Evolutionary conservation across 1,140 invertebrate species (phyloP), one percentile per base, ranked within the genome.

Genomic region (Apocrypta bakeri): DNA sequence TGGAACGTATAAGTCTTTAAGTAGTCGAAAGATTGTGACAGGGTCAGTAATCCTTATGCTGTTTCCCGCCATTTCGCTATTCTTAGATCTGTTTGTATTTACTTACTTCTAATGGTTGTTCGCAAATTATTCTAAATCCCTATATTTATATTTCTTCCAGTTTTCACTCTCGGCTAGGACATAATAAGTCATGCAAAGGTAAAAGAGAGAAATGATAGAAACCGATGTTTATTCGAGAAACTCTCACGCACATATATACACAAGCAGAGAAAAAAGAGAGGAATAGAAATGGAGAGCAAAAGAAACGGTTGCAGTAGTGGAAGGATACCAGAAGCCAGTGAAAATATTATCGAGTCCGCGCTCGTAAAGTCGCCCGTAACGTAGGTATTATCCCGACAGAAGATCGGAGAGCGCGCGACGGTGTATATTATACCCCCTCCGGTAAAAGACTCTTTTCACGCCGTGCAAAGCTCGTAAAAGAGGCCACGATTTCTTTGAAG

Each of bases 341-440:
- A 74, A 74, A 74, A 74, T 74, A 74, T 74, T 74, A 74, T 74
- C 72, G 72, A 74, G 72, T 74, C 27, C 25, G 25, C 0, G 72
- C 71, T 73, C 71, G 71, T 73, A 73, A 73, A 73, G 33, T 25
- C n/a, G 21, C 27, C 64, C 68, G 31, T 37, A 71, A 40, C 11
- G 12, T 40, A 42, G n/a, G 71, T 24, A 21, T 73, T 73, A 40
- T 73, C 71, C 31, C 64, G n/a, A n/a, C 29, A 24, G 33, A 42
- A 42, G 71, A 73, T 73, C 71, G 14, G 71, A 73, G 71, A 66
- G n/a, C 64, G 64, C 14, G 71, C 25, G 21, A 42, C 33, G 71
- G 33, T 73, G 21, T 42, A n/a, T n/a, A 24, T 29, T 12, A 29
- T 37, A 56, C 48, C 21, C 24, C 31, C 37, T n/a, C n/a, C 24